Evolutionary conservation across 1,140 invertebrate genomes (phyloP).

Genomic region (Drosophila setifemur): DNA sequence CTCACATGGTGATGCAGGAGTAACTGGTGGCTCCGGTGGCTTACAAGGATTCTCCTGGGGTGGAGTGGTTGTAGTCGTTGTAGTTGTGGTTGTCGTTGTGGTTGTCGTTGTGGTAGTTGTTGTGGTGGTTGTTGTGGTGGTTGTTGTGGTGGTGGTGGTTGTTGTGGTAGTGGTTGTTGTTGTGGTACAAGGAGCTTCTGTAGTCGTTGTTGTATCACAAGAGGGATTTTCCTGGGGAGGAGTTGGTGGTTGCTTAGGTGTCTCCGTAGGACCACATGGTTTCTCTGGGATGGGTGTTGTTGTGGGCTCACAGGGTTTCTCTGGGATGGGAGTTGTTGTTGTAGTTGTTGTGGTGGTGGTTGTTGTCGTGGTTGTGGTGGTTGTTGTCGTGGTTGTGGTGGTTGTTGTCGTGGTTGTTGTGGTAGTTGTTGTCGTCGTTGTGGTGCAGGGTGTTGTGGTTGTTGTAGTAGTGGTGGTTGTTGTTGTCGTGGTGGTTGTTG

Average conservation of each 20-base stretch:
- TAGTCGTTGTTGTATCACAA: background rate
- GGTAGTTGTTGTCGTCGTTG: background rate
- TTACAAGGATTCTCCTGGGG: background rate
- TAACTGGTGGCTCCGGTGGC: too few species aligned
- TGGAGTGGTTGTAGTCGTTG: background rate
- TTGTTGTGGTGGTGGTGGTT: background rate
- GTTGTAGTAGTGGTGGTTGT: background rate
- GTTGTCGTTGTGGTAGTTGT: background rate
- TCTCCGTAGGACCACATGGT: background rate
- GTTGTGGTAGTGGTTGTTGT: background rate
- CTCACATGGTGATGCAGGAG: too few species aligned
- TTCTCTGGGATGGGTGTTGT: background rate
- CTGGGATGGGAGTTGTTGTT: background rate
- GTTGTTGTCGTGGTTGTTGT: background rate
- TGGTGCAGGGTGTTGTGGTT: background rate
- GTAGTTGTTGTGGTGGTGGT: background rate
- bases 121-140: background rate
- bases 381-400: background rate
- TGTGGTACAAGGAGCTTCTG: background rate
- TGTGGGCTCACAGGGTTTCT: background rate
- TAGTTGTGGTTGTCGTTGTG: background rate
- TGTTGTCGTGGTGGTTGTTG: background rate
- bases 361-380: conserved; percentile 2
- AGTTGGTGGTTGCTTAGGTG: background rate
- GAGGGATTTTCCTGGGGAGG: background rate